phyloP scores from a whole-genome alignment of 2,797 vertebrate species.

The Podarcis siculus region DNA sequence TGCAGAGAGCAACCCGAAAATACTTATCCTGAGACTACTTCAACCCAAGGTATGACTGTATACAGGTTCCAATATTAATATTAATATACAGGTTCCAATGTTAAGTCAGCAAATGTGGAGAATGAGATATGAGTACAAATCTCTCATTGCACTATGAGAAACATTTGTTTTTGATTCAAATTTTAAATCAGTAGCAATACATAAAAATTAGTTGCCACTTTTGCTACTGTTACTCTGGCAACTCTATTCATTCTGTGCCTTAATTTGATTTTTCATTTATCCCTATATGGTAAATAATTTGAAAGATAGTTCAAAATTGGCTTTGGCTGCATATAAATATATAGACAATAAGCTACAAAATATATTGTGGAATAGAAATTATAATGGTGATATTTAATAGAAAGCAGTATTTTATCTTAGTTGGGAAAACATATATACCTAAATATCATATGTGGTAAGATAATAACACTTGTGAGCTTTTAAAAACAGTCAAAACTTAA shows the following conservation, averaged over 20 bases:
- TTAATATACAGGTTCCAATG: neutral
- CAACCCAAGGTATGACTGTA: neutral
- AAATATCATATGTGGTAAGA: neutral
- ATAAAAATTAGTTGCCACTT: neutral
- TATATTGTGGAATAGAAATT: neutral
- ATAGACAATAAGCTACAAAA: neutral
- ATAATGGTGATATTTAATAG: neutral
- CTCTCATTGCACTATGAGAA: neutral
- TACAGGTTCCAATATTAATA: neutral
- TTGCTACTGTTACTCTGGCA: too few relatives aligned
- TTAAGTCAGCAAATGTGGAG: neutral
- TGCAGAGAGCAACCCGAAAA: too few relatives aligned
- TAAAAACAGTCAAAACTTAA: neutral
- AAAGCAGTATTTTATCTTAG: neutral
- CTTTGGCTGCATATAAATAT: neutral
- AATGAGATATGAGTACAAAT: neutral
- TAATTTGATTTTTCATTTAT: neutral
- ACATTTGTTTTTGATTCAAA: neutral
- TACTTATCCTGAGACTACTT: too few relatives aligned
- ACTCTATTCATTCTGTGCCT: neutral
- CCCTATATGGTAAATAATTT: neutral
- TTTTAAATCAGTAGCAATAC: neutral
- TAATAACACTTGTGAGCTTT: neutral
- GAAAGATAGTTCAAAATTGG: neutral
- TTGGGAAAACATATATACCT: neutral